phyloP scores from a whole-genome alignment of 2,113 vertebrate species.

The Etheostoma cragini region DNA sequence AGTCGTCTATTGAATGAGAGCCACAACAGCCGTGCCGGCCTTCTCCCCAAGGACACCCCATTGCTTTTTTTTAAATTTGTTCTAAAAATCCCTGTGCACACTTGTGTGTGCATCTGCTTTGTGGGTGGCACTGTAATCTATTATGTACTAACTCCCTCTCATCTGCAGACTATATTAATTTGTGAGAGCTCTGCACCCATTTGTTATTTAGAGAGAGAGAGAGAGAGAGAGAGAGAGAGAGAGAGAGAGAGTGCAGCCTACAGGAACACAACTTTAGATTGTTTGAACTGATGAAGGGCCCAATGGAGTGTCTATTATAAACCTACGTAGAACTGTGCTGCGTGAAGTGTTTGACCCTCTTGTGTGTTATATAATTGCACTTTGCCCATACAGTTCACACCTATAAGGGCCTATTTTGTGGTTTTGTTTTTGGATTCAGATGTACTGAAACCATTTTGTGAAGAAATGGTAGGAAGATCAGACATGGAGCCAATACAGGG shows the following conservation, averaged over 20 bases:
- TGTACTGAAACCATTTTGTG: neutral
- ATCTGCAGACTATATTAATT: constrained; percentile 62
- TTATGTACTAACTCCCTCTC: constrained; percentile 51
- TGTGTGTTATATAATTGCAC: neutral
- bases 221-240: constrained; percentile 29
- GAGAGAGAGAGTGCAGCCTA: constrained; percentile 28
- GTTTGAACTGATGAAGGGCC: constrained; percentile 40
- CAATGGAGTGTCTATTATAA: constrained; percentile 64
- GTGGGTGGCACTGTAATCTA: constrained; percentile 67
- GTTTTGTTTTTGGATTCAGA: neutral
- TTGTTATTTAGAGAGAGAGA: constrained; percentile 50
- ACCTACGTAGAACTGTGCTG: neutral
- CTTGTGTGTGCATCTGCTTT: constrained; percentile 39
- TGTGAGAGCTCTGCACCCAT: constrained; percentile 49
- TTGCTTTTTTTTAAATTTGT: constrained; percentile 47
- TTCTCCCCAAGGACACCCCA: constrained; percentile 56
- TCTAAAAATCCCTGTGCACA: constrained; percentile 27
- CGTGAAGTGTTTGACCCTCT: constrained; percentile 31
- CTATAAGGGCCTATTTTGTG: neutral
- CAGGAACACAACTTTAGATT: constrained; percentile 34
- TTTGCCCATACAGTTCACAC: neutral
- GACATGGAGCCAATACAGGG: too few species aligned
- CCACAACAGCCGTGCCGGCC: constrained; percentile 41
- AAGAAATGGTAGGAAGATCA: neutral
- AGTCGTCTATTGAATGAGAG: constrained; percentile 56